Percentiles rank a stretch among this genome's conserved stretches.
phyloP scores from a whole-genome alignment of 2,113 vertebrate genomes.

The Haemorhous mexicanus region DNA sequence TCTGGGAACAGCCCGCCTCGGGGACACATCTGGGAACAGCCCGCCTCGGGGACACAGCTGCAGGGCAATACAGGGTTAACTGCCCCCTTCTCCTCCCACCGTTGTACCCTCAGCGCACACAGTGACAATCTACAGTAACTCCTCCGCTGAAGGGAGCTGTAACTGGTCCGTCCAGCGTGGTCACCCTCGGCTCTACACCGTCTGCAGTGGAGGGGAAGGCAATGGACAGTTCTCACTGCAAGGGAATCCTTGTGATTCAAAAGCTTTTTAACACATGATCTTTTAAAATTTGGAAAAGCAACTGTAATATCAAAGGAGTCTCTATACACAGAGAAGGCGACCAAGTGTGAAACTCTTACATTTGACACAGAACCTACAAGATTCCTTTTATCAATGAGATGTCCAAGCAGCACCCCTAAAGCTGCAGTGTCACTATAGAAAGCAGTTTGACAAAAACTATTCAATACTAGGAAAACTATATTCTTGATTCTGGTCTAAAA shows the following conservation, averaged over 20 bases:
- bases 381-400: neutral
- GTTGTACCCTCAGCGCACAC: too few species aligned
- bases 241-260: neutral
- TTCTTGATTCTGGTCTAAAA: neutral
- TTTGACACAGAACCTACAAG: neutral
- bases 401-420: neutral
- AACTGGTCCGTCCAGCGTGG: fast-evolving
- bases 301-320: neutral
- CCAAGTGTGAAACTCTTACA: neutral
- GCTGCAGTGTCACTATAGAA: neutral
- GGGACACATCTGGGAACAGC: neutral
- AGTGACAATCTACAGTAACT: fast-evolving
- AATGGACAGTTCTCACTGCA: neutral
- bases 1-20: neutral
- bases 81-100: neutral
- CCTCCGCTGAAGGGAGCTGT: neutral
- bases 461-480: neutral
- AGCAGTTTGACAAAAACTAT: neutral
- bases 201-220: neutral
- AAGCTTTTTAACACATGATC: neutral
- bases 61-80: fast-evolving
- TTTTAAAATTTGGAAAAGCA: neutral
- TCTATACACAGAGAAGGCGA: neutral
- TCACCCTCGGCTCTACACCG: fast-evolving
- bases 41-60: neutral